Conservation (phyloP, 2,113 vertebrate genomes). For the Cercopithecus mona region DNA sequence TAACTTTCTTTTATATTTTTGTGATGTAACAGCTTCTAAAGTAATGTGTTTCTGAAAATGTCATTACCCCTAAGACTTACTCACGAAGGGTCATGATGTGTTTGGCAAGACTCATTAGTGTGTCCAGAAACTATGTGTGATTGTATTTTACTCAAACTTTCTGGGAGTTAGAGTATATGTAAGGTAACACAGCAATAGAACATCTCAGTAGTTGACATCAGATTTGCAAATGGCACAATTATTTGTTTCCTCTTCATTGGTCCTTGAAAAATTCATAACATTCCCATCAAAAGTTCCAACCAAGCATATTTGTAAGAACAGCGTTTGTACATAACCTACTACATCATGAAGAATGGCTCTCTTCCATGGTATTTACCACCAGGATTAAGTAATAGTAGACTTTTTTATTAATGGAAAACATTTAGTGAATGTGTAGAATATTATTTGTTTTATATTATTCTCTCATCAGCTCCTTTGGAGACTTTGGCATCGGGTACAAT, state of each 20-base stretch:
- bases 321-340: not conserved
- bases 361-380: not conserved
- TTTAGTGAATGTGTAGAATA: not conserved
- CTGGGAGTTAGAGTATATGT: not conserved
- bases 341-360: not conserved
- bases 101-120: not conserved
- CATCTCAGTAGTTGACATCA: not conserved
- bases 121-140: not conserved
- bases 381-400: not conserved
- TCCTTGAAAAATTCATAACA: not conserved
- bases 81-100: not conserved
- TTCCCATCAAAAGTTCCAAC: not conserved
- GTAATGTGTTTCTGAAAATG: not conserved
- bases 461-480: not conserved
- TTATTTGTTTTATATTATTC: not conserved
- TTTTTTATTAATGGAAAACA: not conserved
- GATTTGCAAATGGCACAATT: not conserved
- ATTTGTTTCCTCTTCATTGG: not conserved
- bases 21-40: not conserved
- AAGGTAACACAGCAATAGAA: not conserved
- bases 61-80: not conserved
- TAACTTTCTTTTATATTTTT: not conserved
- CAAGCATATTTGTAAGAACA: not conserved
- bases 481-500: not conserved
- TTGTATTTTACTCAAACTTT: not conserved